Percentiles rank a stretch among this genome's conserved stretches.
phyloP scores from a whole-genome alignment of 2,797 vertebrate genomes.

The Crax fasciolata region DNA sequence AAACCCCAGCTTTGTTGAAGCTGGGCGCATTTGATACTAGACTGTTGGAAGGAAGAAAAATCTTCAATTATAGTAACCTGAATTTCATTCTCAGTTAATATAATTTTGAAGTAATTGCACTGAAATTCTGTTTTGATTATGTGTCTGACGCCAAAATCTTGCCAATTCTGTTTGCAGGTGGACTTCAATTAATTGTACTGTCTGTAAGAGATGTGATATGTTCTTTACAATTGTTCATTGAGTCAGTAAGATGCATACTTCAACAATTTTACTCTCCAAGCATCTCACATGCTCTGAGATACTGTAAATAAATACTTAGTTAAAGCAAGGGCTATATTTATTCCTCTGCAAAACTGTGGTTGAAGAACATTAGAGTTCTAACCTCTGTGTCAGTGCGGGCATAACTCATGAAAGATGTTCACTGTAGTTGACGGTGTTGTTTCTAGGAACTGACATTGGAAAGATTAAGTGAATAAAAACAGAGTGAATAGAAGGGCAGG shows the following conservation, averaged over 20 bases:
- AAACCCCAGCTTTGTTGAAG: neutral
- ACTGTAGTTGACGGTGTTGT: neutral
- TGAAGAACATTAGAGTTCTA: neutral
- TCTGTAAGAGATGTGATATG: neutral
- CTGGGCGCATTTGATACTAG: neutral
- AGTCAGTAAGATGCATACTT: neutral
- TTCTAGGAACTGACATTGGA: neutral
- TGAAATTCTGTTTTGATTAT: neutral
- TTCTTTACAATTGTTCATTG: neutral
- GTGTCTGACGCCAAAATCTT: neutral
- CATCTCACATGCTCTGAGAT: neutral
- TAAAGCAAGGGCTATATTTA: neutral
- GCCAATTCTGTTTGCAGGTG: neutral
- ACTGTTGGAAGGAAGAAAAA: neutral
- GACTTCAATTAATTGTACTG: neutral
- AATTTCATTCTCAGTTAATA: neutral
- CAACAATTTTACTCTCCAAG: neutral
- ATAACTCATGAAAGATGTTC: neutral
- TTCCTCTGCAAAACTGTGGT: neutral
- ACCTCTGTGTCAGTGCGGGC: neutral
- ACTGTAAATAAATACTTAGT: neutral
- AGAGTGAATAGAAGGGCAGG: neutral
- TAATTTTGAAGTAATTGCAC: neutral
- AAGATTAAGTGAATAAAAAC: constrained; percentile 18
- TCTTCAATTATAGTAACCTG: neutral